Conservation (phyloP, 2,888 invertebrate species). For the Apocheima hispidaria region DNA sequence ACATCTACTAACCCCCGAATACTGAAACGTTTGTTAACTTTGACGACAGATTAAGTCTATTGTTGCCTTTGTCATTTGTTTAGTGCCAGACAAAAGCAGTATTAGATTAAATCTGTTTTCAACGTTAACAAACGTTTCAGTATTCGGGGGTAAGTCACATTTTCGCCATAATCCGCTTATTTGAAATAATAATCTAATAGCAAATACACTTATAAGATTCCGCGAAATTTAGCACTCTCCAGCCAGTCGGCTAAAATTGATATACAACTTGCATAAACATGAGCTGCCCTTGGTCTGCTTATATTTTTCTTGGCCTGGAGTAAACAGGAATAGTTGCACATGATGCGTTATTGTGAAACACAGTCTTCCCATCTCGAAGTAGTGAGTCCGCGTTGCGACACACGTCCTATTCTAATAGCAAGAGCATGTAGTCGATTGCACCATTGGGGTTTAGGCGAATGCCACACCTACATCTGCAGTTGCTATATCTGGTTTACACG, state of each 20-base stretch:
- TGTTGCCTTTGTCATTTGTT: too few relatives aligned
- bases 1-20: too few relatives aligned
- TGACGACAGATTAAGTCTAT: too few relatives aligned
- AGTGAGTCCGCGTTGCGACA: slow-evolving; percentile 25
- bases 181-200: too few relatives aligned
- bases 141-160: too few relatives aligned
- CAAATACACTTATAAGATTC: too few relatives aligned
- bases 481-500: neutral
- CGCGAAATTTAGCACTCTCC: too few relatives aligned
- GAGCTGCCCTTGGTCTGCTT: slow-evolving; percentile 2
- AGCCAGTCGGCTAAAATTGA: neutral
- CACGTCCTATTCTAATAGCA: neutral
- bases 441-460: neutral
- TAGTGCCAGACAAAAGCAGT: too few relatives aligned
- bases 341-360: neutral
- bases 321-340: neutral
- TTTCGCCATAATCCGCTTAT: too few relatives aligned
- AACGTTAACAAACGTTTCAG: too few relatives aligned
- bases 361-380: neutral
- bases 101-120: too few relatives aligned
- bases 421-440: slow-evolving; percentile 5
- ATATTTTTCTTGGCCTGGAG: neutral
- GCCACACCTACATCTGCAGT: neutral
- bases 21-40: too few relatives aligned
- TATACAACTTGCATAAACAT: neutral